Base-by-base conservation (phyloP, 2,797 vertebrate species). In the Ctenochaetus hawaiiensis region DNA sequence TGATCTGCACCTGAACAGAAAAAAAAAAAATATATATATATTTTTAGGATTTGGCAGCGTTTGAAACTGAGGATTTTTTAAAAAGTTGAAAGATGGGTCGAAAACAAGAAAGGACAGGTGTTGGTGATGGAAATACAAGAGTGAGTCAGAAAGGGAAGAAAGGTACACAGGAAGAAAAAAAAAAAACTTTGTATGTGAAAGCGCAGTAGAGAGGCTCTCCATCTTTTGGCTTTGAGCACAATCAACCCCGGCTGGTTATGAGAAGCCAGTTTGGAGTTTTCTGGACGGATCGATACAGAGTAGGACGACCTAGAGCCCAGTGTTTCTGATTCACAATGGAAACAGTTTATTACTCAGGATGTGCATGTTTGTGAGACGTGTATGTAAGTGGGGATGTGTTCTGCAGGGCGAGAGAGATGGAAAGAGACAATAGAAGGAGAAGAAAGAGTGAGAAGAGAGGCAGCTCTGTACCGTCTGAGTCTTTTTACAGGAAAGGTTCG, bases 401-500 rank as follows among this genome's bases (percentile, higher is more conserved):
- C 44, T 39, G 71, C 56, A 47, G 68, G 61, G 48, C 0, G 11
- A 59, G 63, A 56, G 54, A 54, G 17, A 59, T 9, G 72, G 30
- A 20, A 12, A 22, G 34, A 54, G 34, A 65, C 65, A 81, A 81
- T 59, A 85, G 80, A 79, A 22, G n/a, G 23, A 41, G 1, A 16
- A n/a, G 20, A 52, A 63, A 23, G 60, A 62, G 56, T 1, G 80
- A 60, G 60, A 47, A 8, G 53, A 56, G 74, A 77, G 37, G 65
- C 64, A 49, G 59, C 37, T 6, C 49, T 65, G 58, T 90, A 96
- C 95, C 94, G 93, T 90, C 82, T 93, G 82, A 12, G 88, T 93
- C 90, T 94, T 96, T 81, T 82, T 94, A 77, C 96, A 96, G 92
- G 98, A 98, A 93, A 98, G 97, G 73, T 97, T 98, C 56, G 94